Evolutionary conservation across 2,113 vertebrate genomes (phyloP), one percentile per base, ranked within the genome.

Genomic region (Odocoileus hemionus): DNA sequence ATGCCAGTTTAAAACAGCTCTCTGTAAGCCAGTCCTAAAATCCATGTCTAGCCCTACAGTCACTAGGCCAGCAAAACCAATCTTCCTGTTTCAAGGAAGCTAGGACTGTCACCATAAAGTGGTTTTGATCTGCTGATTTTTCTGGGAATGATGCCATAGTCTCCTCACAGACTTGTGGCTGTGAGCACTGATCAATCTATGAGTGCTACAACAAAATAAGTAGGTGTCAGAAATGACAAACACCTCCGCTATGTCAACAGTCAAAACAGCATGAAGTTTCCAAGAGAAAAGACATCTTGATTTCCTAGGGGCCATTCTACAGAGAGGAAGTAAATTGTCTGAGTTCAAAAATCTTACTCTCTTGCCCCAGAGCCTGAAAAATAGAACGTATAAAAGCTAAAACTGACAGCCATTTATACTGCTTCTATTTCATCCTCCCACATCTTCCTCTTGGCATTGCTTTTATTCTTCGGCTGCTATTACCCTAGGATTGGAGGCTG

Each of bases 131-230:
- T 76, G 21, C 64, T 95, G 85, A 57, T 52, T 82, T 97, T 96
- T 86, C 97, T 94, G 61, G 70, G 78, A 95, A 85, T 55, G 36
- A 84, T 91, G 93, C 67, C 89, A 95, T 39, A 78, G 30, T 86
- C 64, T 70, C 67, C 36, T 83, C 36, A 54, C 5, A 83, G 94
- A 82, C 39, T 64, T 86, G 14, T 45, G 47, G 30, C 60, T 95
- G 21, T 47, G 43, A 96, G 47, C 88, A 8, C 58, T 93, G 26
- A 96, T 85, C 91, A 94, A 67, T 50, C 80, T 89, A 83, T 61
- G 83, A 36, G 89, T 83, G 79, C 84, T 91, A 89, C 74, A 86
- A 93, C 61, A 98, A 97, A 96, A 94, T 89, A 92, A 96, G 82
- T 1, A 91, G 67, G 47, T 97, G 64, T 95, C 61, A 96, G 43